These are phyloP conservation scores for Ochropleura leucogaster DNA, from an alignment of 2,888 invertebrate species.

Conservation along the genomic window DNA sequence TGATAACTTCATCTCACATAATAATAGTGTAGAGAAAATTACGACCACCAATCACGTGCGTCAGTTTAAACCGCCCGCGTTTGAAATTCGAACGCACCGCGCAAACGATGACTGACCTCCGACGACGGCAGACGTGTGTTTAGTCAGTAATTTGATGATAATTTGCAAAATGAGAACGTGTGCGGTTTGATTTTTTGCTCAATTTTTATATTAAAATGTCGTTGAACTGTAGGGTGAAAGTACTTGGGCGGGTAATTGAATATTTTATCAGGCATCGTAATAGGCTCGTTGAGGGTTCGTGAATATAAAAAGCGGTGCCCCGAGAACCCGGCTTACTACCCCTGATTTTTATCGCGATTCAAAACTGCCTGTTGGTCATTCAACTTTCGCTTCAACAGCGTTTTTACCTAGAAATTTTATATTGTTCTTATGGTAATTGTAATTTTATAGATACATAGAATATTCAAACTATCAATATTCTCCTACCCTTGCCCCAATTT, in stretches of 20 bases:
- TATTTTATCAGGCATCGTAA: constrained; percentile 77
- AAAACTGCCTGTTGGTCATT: constrained; percentile 45
- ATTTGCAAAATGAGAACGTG: constrained; percentile 76
- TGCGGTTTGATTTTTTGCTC: constrained; percentile 67
- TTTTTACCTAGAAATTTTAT: constrained; percentile 42
- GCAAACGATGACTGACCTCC: constrained; percentile 76
- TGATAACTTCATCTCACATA: constrained; percentile 87
- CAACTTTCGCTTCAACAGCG: constrained; percentile 52
- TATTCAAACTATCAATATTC: too few relatives aligned
- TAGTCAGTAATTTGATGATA: constrained; percentile 79
- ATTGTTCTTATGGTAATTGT: constrained; percentile 31
- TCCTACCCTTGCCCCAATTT: too few relatives aligned
- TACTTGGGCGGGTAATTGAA: constrained; percentile 79
- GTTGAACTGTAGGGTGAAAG: constrained; percentile 77
- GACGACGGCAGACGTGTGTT: constrained; percentile 79
- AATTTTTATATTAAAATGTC: constrained; percentile 74
- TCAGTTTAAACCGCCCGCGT: constrained; percentile 71
- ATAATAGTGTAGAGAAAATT: constrained; percentile 81
- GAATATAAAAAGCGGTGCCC: constrained; percentile 74
- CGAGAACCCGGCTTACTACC: constrained; percentile 42
- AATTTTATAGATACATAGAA: constrained; percentile 18
- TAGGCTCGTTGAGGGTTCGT: constrained; percentile 71
- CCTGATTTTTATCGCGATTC: constrained; percentile 57
- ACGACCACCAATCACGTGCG: constrained; percentile 81
- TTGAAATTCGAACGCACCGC: constrained; percentile 80